These are phyloP conservation scores for Drosophila virilis DNA, from an alignment of 1,140 invertebrate genomes.

Conservation along the genomic window DNA sequence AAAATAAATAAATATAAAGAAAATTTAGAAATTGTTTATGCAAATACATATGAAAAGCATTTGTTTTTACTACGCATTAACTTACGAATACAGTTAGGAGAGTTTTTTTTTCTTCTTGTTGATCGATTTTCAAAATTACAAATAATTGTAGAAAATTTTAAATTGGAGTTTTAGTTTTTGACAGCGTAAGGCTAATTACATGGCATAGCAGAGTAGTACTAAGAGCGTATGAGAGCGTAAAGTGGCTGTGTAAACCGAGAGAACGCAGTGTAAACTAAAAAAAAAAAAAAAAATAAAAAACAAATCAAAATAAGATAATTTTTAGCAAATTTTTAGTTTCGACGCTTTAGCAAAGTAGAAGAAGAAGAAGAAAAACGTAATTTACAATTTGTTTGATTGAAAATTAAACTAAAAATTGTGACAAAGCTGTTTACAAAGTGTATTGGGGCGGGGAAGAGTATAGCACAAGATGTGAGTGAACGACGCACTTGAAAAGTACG, in stretches of 20 bases:
- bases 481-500: conserved; percentile 37
- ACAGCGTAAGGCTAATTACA: conserved; percentile 67
- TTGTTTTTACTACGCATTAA: conserved; percentile 68
- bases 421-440: conserved; percentile 59
- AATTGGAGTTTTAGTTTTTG: conserved; percentile 27
- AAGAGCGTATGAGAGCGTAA: conserved; percentile 67
- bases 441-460: conserved; percentile 7
- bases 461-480: conserved; percentile 28
- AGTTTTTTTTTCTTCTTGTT: conserved; percentile 30
- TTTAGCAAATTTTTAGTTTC: conserved; percentile 7
- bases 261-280: conserved; percentile 6
- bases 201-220: conserved; percentile 74
- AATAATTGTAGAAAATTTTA: conserved; percentile 51
- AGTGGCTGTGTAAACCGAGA: conserved; percentile 31
- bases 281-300: not conserved
- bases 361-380: conserved; percentile 2
- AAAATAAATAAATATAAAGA: conserved; percentile 32
- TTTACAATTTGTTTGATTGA: conserved; percentile 7
- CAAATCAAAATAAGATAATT: not conserved
- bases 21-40: conserved; percentile 51
- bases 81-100: conserved; percentile 43
- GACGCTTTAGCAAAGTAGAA: conserved; percentile 22
- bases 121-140: conserved; percentile 57
- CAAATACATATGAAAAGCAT: conserved; percentile 72
- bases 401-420: conserved; percentile 29